Conservation (phyloP, 1,140 invertebrate genomes). For the Drosophila kikkawai region DNA sequence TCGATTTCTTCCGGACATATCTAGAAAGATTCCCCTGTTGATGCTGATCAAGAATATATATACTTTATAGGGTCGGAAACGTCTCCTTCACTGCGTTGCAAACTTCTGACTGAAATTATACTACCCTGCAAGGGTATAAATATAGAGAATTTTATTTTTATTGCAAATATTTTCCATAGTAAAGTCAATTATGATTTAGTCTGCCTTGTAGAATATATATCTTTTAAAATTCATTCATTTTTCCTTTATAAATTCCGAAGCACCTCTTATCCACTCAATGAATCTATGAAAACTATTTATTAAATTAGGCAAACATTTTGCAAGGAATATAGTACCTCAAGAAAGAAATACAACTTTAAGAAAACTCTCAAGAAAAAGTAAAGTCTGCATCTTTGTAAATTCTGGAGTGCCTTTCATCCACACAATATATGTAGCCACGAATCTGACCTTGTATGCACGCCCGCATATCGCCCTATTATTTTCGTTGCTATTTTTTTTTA, state of each 20-base stretch:
- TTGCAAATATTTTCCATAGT: not conserved
- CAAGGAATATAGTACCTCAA: no score
- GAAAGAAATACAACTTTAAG: not conserved
- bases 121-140: no score
- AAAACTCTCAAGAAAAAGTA: not conserved
- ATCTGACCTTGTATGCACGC: slow-evolving; percentile 37
- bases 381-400: not conserved
- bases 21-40: no score
- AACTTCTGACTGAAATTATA: no score
- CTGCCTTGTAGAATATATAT: no score
- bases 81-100: no score
- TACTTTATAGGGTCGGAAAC: no score
- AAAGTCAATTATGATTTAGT: no score
- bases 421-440: not conserved
- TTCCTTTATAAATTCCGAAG: not conserved
- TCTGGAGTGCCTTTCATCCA: no score
- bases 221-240: not conserved
- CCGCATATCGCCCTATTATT: slow-evolving; percentile 20
- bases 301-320: not conserved
- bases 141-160: no score
- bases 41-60: no score
- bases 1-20: no score
- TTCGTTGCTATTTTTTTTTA: slow-evolving; percentile 56
- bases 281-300: not conserved
- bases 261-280: not conserved